Base-by-base conservation (phyloP, 1,140 invertebrate genomes). In the Arion vulgaris region DNA sequence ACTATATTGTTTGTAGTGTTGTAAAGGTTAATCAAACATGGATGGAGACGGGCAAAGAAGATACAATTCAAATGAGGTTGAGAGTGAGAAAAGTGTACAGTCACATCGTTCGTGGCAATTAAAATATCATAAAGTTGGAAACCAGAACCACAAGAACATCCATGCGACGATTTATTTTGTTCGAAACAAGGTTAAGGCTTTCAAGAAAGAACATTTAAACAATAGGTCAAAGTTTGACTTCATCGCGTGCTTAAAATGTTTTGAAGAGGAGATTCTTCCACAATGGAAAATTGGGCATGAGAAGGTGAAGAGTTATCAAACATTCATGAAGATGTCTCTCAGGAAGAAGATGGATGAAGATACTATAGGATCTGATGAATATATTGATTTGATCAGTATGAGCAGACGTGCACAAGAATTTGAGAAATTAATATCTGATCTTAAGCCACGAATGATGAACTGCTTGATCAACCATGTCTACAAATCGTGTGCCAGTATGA, bases 401-500 rank as follows among this genome's bases (percentile, higher is more conserved):
- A 32, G 73, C 45, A 75, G 53, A 26, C 26, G 73, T 1, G 73
- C 73, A 0, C 23, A 51, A 28, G 28, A 9, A 4, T 75, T 75
- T 51, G 39, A 75, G 23, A 34, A 19, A 23, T n/a, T 75, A 26
- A 15, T 49, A 17, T 34, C 41, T 45, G 73, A 75, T 2, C 0
- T 11, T 2, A 75, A 75, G 23, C 2, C 38, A 23, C 73, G 36
- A 17, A 51, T 75, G 28, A 0, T 75, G n/a, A 51, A 53, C 2
- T 75, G 73, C 45, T 5, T 75, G 73, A 49, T 53, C 17, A 1
- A 75, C 1, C n/a, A 51, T 13, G 73, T 75, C 1, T 26, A 45
- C 23, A 75, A 51, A 2, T 49, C 73, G 51, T 75, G 73, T n/a
- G 28, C 0, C 45, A 75, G 73, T 34, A n/a, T 75, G 45, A 75